Evolutionary conservation across 2,888 invertebrate genomes (phyloP).

Genomic region (Watsonalla cultraria): DNA sequence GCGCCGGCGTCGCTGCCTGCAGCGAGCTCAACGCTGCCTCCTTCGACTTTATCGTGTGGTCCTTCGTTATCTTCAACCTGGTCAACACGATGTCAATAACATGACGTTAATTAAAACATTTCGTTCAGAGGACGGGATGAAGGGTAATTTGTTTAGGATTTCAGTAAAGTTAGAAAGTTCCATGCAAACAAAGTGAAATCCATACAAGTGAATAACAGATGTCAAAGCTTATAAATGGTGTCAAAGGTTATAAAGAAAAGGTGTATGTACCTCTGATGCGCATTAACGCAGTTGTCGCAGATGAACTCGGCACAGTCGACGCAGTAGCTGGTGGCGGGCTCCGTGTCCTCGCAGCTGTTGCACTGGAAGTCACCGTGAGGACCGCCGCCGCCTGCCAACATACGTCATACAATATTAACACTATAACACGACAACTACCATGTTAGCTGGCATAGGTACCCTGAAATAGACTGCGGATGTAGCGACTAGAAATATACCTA

Average conservation of each 20-base stretch:
- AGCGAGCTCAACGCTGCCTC: constrained; percentile 86
- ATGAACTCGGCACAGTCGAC: constrained; percentile 94
- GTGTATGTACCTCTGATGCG: constrained; percentile 84
- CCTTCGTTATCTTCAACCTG: constrained; percentile 93
- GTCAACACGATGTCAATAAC: too few species aligned
- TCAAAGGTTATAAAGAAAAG: background rate
- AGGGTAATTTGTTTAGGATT: background rate
- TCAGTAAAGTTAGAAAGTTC: too few species aligned
- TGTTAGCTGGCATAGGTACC: too few species aligned
- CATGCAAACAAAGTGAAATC: too few species aligned
- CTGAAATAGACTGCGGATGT: too few species aligned
- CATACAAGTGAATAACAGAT: too few species aligned
- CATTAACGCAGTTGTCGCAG: constrained; percentile 93
- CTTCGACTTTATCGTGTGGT: constrained; percentile 93
- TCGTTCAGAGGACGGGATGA: background rate
- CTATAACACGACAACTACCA: background rate
- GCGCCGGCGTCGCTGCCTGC: constrained; percentile 63
- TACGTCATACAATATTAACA: background rate
- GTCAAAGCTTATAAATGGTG: background rate
- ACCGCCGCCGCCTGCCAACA: constrained; percentile 44
- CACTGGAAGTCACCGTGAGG: constrained; percentile 75
- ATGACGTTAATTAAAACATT: too few species aligned
- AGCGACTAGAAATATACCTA: too few species aligned
- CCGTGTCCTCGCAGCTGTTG: constrained; percentile 92
- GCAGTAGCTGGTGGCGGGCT: constrained; percentile 91